Conservation (phyloP, 2,113 vertebrate species). For the Picathartes gymnocephalus region DNA sequence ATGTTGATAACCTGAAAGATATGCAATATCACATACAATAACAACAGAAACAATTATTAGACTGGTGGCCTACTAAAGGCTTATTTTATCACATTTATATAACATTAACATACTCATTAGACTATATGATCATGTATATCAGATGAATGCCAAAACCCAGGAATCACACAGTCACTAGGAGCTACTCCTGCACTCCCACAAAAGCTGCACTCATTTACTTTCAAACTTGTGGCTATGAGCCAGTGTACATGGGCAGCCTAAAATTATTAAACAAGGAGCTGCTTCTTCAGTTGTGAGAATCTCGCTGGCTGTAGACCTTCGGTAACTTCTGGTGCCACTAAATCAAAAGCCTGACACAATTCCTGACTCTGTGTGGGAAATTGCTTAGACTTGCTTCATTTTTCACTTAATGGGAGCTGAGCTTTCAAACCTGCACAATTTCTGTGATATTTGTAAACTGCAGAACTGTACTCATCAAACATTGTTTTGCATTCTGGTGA, state of each 20-base stretch:
- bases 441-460: not conserved
- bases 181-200: not conserved
- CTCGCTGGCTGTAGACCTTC: not conserved
- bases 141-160: not conserved
- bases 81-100: not conserved
- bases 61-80: not conserved
- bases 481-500: not conserved
- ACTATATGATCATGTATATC: not conserved
- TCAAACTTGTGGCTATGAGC: not conserved
- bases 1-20: not conserved
- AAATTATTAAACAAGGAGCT: constrained; percentile 25
- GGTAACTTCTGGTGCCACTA: not conserved
- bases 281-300: not conserved
- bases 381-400: not conserved
- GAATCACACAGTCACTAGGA: not conserved
- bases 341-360: not conserved
- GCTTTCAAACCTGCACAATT: not conserved
- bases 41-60: not conserved
- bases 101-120: not conserved
- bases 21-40: not conserved
- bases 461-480: not conserved
- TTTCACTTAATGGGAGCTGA: not conserved
- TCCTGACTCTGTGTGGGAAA: not conserved
- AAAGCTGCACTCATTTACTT: constrained; percentile 18
- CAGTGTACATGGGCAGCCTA: not conserved